Base-by-base conservation (phyloP, 2,113 vertebrate genomes). In the Marmota flaviventris region DNA sequence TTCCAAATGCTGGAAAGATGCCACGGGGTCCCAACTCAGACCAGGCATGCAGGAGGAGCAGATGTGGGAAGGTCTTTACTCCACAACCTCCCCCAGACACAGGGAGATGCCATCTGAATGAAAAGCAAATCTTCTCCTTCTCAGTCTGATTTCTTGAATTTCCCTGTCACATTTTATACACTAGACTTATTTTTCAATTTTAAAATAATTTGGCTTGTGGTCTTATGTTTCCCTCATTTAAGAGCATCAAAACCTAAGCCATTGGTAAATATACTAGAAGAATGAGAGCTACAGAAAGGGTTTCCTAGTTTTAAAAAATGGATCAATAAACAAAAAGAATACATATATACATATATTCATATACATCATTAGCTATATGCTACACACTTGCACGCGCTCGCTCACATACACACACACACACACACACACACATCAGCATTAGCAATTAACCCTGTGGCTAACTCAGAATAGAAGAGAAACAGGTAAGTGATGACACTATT, bases 171-270 rank as follows among this genome's bases (percentile, higher is more conserved):
- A 94, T 11, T 61, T 92, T 51, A 56, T 32, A 70, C 10, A 48
- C 29, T 13, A 67, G 7, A 78, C 24, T 79, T 53, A 61, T 56
- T 39, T n/a, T 39, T 93, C 51, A 53, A 82, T 14, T 92, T 56
- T 93, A 67, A 96, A 87, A 81, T 29, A 22, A 5, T 22, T 37
- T 84, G 85, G 29, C 67, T 78, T 97, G 5, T 32, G n/a, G 72
- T 58, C 69, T 85, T 82, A 39, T 61, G 51, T 25, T 75, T 18
- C 34, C 73, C 83, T 77, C 78, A 65, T 76, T 83, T 51, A 91
- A 32, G 5, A 92, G 22, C 73, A 69, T 81, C 39, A 75, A 93
- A 93, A 79, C 65, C n/a, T 48, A n/a, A 79, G 65, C 14, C 87
- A 84, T 2, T 72, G 70, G 32, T 37, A 78, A 22, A 7, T 29